Base-by-base conservation (phyloP, 2,888 invertebrate genomes). In the Eudiplozoon nipponicum region DNA sequence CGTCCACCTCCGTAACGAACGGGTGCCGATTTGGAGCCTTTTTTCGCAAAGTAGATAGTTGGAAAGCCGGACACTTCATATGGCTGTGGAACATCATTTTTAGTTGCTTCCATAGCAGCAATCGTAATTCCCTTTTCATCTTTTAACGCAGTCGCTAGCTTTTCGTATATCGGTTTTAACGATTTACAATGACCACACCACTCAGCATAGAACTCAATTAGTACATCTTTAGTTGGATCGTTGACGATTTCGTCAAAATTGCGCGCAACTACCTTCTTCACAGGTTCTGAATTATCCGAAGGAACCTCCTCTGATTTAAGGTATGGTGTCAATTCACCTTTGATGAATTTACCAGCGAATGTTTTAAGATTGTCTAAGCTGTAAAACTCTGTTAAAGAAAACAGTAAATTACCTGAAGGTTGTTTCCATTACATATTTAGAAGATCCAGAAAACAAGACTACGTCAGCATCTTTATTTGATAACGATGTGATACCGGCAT, bases 131-230 rank as follows among this genome's bases (percentile, higher is more conserved):
- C 54, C 22, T 72, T 68, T 62, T 90, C 90, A 48, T 70, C 65
- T 50, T 17, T 28, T 45, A 61, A 59, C 54, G 60, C 63, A 43
- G 53, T 53, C 39, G 75, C 94, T 22, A 94, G 65, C 60, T 94
- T 84, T 44, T 86, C 84, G 61, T 68, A 94, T 39, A 76, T 66
- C 17, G 94, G 94, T 2, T 76, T 67, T 35, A 98, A 66, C 59
- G 74, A 75, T 62, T 94, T 90, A 65, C 94, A 98, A 55, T 94
- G 90, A 48, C 90, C 86, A 58, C 57, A 60, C 86, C 86, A 90
- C 1, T 86, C 86, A 23, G 90, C 90, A 60, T 94, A 94, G 65
- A 94, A 94, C 63, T 98, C 90, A 48, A 94, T 68, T 31, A 98
- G 66, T 2, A 77, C 76, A 57, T 98, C 94, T 54, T 78, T 73